Evolutionary conservation across 2,797 vertebrate species (phyloP), one percentile per base, ranked within the genome.

Genomic region (Dicrostonyx torquatus): DNA sequence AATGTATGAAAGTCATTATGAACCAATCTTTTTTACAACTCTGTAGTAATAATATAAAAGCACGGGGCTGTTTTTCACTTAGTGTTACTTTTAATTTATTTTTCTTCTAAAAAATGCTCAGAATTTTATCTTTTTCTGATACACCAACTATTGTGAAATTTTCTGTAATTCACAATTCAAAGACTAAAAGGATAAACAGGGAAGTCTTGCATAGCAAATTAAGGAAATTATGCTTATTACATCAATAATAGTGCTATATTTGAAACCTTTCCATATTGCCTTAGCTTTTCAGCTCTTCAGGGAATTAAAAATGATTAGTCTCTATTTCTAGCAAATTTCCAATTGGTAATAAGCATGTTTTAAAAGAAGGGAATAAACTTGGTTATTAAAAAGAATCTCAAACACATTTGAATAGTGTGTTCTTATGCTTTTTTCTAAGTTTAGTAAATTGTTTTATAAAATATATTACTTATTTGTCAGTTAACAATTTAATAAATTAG

Each of bases 161-260:
- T 97, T 95, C 84, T 94, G 76, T 89, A 96, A 96, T 97, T 98
- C 94, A 97, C 50, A 95, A 95, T 95, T 95, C n/a, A 98, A 80
- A 97, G 83, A 96, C 90, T 97, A 90, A 92, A 95, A 96, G 95
- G 87, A 92, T 98, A 94, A 90, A 97, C 90, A 94, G 82, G 97
- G 96, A 37, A 3, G 88, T 98, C 97, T 98, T 97, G 55, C 97
- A 87, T 95, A 97, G 96, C 87, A 97, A 98, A 94, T 55, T 80
- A 75, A 90, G 96, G 91, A 98, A 98, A 98, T 98, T 98, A 97
- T 96, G 96, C 97, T 97, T 97, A 96, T 97, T 97, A 98, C 97
- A 97, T 97, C 97, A 98, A 98, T 98, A 91, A 97, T 97, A 98
- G 96, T 98, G 95, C 90, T 96, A 97, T 98, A 97, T 97, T 95